phyloP scores from a whole-genome alignment of 2,888 invertebrate genomes.

The Leptinotarsa juncta region DNA sequence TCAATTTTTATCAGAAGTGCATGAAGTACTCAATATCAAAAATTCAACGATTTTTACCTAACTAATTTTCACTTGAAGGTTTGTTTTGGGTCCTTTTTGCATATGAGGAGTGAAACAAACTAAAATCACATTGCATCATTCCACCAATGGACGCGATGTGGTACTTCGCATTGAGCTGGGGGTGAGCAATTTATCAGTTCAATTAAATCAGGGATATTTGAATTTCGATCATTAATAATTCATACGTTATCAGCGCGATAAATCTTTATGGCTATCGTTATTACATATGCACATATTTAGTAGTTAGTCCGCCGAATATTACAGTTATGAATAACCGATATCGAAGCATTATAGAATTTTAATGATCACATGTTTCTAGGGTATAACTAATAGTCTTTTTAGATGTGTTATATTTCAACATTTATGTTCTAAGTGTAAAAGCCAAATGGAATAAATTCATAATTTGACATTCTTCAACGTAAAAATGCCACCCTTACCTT shows the following conservation, averaged over 20 bases:
- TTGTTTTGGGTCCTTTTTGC: too few species aligned
- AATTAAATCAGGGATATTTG: slow-evolving; percentile 59
- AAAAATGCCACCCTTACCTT: too few species aligned
- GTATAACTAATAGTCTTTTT: slow-evolving; percentile 8
- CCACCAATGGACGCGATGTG: neutral
- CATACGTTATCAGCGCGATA: slow-evolving; percentile 64
- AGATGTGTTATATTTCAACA: neutral
- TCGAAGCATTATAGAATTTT: slow-evolving; percentile 40
- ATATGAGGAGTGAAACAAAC: too few species aligned
- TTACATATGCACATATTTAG: slow-evolving; percentile 64
- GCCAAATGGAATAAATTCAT: too few species aligned
- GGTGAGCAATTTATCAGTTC: slow-evolving; percentile 49
- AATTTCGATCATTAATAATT: slow-evolving; percentile 64
- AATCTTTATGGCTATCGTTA: slow-evolving; percentile 63
- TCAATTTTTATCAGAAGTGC: too few species aligned
- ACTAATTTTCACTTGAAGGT: too few species aligned
- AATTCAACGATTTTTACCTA: too few species aligned
- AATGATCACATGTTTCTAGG: slow-evolving; percentile 27
- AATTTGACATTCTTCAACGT: too few species aligned
- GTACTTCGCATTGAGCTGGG: slow-evolving; percentile 28
- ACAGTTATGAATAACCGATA: slow-evolving; percentile 31
- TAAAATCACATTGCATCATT: neutral
- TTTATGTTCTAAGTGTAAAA: neutral
- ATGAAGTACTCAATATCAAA: too few species aligned
- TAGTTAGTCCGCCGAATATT: slow-evolving; percentile 40